These are phyloP conservation scores for Argyra leucocephala DNA, from an alignment of 2,888 invertebrate species.

Conservation along the genomic window DNA sequence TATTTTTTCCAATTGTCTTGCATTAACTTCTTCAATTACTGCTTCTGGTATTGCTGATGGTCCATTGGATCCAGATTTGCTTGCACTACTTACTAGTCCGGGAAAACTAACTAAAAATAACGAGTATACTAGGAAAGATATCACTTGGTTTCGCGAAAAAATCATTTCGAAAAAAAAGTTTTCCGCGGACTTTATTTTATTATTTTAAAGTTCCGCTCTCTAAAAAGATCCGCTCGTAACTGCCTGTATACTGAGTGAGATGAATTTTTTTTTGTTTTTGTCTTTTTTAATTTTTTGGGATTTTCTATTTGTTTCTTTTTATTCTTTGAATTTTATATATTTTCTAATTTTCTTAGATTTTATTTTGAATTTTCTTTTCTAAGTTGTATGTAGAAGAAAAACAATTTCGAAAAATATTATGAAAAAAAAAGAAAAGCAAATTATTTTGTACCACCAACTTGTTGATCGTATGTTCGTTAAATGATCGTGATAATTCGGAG, in stretches of 20 bases:
- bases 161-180: slow-evolving; percentile 37
- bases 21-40: slow-evolving; percentile 87
- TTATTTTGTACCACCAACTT: neutral
- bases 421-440: neutral
- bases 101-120: slow-evolving; percentile 42
- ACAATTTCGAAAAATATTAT: neutral
- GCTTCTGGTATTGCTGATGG: slow-evolving; percentile 52
- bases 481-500: neutral
- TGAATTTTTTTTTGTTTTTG: slow-evolving; percentile 28
- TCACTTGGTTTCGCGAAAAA: slow-evolving; percentile 44
- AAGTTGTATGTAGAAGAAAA: neutral
- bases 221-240: slow-evolving; percentile 47
- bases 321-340: neutral
- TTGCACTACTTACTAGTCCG: slow-evolving; percentile 43
- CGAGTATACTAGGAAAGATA: slow-evolving; percentile 41
- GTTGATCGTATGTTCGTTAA: neutral
- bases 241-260: slow-evolving; percentile 28
- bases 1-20: slow-evolving; percentile 82
- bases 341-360: neutral
- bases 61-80: slow-evolving; percentile 40
- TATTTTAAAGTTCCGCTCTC: slow-evolving; percentile 43
- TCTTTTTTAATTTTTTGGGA: slow-evolving; percentile 17
- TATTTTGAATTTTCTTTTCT: neutral
- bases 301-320: slow-evolving; percentile 12
- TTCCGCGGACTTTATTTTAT: slow-evolving; percentile 43